A percentile compares a stretch with the other conserved stretches of the same genome.
Evolutionary conservation across 2,797 vertebrate species (phyloP).

Genomic region (Cuculus canorus): DNA sequence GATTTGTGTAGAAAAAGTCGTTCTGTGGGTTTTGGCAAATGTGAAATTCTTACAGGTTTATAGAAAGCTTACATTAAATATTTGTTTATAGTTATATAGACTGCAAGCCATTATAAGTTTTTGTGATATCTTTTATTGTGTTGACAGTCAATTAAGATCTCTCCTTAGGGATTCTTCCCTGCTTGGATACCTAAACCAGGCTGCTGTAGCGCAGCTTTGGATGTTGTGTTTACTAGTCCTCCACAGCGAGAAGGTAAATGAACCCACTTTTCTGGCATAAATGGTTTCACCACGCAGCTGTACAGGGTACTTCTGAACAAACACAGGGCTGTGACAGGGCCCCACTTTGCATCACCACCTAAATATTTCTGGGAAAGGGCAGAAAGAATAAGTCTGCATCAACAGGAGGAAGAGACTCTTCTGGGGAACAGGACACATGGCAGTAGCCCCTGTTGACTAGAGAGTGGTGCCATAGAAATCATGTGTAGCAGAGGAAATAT

Average conservation of each 20-base stretch:
- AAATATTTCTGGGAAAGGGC: neutral
- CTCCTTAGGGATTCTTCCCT: neutral
- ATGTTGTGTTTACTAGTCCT: neutral
- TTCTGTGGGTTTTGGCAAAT: neutral
- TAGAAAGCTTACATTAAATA: neutral
- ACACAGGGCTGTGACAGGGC: neutral
- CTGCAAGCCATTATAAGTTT: neutral
- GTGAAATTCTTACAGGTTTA: neutral
- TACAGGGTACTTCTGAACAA: neutral
- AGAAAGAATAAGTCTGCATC: neutral
- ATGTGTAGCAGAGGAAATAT: neutral
- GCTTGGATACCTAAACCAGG: neutral
- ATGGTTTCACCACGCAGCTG: neutral
- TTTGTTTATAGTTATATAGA: neutral
- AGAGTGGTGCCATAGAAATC: neutral
- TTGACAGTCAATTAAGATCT: neutral
- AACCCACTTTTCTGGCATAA: neutral
- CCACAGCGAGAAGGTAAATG: neutral
- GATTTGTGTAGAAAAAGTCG: neutral
- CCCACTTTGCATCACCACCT: accelerated
- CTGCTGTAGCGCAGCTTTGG: neutral
- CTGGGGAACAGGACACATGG: neutral
- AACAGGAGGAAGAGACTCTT: neutral
- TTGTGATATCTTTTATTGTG: neutral
- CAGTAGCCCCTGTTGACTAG: neutral